Conservation (phyloP, 2,888 invertebrate genomes). For the Tenthredo notha region DNA sequence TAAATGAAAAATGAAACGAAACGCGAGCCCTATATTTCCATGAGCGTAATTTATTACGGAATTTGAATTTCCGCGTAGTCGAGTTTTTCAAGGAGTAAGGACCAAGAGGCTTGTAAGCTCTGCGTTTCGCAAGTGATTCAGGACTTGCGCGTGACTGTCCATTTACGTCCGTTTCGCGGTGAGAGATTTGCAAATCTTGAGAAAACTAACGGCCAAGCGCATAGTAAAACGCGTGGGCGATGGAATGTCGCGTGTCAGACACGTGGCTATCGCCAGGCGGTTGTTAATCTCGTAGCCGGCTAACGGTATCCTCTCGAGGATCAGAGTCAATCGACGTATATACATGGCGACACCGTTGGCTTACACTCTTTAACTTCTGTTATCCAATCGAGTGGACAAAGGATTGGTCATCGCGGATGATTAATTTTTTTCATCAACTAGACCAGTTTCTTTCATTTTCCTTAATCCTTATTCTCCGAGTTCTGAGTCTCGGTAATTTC, state of each 20-base stretch:
- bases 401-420: background rate
- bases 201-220: constrained; percentile 11
- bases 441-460: background rate
- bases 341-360: background rate
- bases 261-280: constrained; percentile 28
- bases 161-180: constrained; percentile 26
- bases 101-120: constrained; percentile 17
- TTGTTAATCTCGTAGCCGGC: constrained; percentile 33
- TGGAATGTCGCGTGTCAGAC: constrained; percentile 39
- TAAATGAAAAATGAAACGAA: constrained; percentile 42
- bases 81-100: constrained; percentile 24
- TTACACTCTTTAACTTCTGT: background rate
- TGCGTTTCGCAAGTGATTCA: constrained; percentile 40
- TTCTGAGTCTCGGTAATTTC: background rate
- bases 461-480: background rate
- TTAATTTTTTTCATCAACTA: constrained; percentile 1
- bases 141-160: constrained; percentile 41
- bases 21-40: constrained; percentile 34
- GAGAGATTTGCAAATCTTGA: constrained; percentile 37
- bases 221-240: background rate
- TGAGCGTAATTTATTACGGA: constrained; percentile 33
- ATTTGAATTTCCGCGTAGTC: constrained; percentile 43
- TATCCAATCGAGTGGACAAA: constrained; percentile 10
- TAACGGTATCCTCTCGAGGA: constrained; percentile 7
- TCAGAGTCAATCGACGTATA: constrained; percentile 10